Evolutionary conservation across 2,888 invertebrate species (phyloP), one percentile per base, ranked within the genome.

Genomic region (Nomada ruficornis): DNA sequence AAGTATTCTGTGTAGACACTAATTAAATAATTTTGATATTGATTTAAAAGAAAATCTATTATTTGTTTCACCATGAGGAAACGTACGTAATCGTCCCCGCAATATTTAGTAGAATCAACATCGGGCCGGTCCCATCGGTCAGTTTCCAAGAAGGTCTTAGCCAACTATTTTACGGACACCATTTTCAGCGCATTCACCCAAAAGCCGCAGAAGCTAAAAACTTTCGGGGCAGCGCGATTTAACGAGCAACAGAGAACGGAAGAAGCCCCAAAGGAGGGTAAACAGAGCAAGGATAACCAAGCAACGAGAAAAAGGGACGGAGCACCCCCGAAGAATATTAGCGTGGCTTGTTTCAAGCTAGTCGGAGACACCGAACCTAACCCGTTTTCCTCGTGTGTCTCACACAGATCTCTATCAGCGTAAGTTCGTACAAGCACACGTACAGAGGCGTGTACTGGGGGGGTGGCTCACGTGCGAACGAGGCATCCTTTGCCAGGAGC

Each of bases 401-500:
- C 57, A 54, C 69, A 76, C 71, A 74, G 20, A 57, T 42, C 29
- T 9, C 13, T 18, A 23, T 26, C 44, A 47, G 13, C 20, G 55
- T 67, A 50, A 52, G 57, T 62, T 71, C 26, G 50, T 68, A 54
- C 62, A n/a, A n/a, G 42, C 72, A 50, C 57, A 60, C 55, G 44
- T 57, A 71, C 60, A 79, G 36, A 55, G 55, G n/a, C 52, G 42
- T 18, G 13, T 57, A 52, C 62, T 36, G 67, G 62, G 18, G 54
- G 69, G 60, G 72, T 74, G 62, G 82, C 85, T 86, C 84, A 86
- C 86, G 88, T 83, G 88, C 85, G 87, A 80, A 74, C 83, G 81
- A 82, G 77, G 87, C 86, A 86, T 89, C 89, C 88, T 89, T 86
- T 79, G 86, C 78, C 78, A 82, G 88, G 73, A 88, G 88, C 82